Evolutionary conservation across 2,113 vertebrate species (phyloP).

Genomic region (human (Homo sapiens)): DNA sequence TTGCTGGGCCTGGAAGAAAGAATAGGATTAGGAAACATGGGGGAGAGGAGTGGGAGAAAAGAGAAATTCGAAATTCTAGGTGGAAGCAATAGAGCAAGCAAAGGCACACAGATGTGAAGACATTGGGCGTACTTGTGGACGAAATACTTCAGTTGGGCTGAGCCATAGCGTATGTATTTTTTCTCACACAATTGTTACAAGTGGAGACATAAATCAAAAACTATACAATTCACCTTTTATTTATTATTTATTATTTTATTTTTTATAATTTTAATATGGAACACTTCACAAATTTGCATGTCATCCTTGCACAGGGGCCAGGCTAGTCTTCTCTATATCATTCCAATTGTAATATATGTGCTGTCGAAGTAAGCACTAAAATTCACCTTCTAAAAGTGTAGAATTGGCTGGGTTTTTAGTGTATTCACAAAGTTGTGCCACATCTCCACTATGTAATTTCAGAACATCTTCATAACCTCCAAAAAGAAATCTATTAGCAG

Average conservation of each 20-base stretch:
- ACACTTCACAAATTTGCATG: too few species aligned
- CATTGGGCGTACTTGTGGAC: background rate
- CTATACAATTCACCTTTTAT: background rate
- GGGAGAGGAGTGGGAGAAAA: background rate
- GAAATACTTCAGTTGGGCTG: background rate
- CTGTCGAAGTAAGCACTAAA: background rate
- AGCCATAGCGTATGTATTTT: background rate
- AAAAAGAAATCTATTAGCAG: background rate
- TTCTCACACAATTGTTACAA: background rate
- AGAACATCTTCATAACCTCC: background rate
- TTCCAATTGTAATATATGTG: too few species aligned
- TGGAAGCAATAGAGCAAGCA: background rate
- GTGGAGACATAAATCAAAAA: background rate
- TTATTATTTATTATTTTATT: too few species aligned
- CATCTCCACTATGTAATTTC: background rate
- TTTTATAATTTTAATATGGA: too few species aligned
- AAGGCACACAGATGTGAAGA: background rate
- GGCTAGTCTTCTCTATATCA: too few species aligned
- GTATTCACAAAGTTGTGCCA: background rate
- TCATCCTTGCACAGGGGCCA: too few species aligned
- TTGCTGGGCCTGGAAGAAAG: background rate
- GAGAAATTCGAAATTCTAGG: background rate
- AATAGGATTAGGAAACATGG: background rate
- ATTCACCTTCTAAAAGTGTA: background rate
- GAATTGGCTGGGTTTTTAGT: background rate